A percentile compares a stretch with the other conserved stretches of the same genome.
Evolutionary conservation across 2,888 invertebrate genomes (phyloP).

Genomic region (Catonia carolina): DNA sequence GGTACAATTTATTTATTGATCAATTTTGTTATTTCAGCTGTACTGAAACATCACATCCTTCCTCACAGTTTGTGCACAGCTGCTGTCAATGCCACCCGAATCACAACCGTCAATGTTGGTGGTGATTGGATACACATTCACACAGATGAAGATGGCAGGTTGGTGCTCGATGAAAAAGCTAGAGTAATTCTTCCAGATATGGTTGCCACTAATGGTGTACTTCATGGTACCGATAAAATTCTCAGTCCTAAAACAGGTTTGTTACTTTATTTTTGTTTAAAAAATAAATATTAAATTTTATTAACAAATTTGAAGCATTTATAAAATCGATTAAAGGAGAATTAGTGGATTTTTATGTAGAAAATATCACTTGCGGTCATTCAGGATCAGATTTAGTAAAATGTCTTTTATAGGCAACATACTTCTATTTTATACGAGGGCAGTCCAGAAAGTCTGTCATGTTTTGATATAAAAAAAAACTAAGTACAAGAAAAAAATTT

Average conservation of each 20-base stretch:
- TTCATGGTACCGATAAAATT: conserved; percentile 60
- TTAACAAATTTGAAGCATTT: neutral
- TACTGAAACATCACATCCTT: conserved; percentile 59
- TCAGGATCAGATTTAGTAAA: too few species aligned
- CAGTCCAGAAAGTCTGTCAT: too few species aligned
- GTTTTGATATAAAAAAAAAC: too few species aligned
- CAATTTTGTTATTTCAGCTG: too few species aligned
- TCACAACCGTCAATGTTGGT: conserved; percentile 47
- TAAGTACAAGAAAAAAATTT: too few species aligned
- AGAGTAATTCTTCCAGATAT: conserved; percentile 47
- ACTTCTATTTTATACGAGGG: too few species aligned
- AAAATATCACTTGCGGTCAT: too few species aligned
- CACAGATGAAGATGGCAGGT: conserved; percentile 47
- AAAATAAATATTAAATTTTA: neutral
- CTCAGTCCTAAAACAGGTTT: conserved; percentile 55
- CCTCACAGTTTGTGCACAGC: conserved; percentile 59
- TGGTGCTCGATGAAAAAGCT: conserved; percentile 52
- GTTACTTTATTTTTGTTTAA: too few species aligned
- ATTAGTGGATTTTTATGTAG: too few species aligned
- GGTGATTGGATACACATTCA: conserved; percentile 46
- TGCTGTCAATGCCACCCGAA: conserved; percentile 39
- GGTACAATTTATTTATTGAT: too few species aligned
- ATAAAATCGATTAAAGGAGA: too few species aligned
- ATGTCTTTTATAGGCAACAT: too few species aligned
- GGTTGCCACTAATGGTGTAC: conserved; percentile 65